These are phyloP conservation scores for Drosophila funebris DNA, from an alignment of 1,140 invertebrate genomes.

Conservation along the genomic window DNA sequence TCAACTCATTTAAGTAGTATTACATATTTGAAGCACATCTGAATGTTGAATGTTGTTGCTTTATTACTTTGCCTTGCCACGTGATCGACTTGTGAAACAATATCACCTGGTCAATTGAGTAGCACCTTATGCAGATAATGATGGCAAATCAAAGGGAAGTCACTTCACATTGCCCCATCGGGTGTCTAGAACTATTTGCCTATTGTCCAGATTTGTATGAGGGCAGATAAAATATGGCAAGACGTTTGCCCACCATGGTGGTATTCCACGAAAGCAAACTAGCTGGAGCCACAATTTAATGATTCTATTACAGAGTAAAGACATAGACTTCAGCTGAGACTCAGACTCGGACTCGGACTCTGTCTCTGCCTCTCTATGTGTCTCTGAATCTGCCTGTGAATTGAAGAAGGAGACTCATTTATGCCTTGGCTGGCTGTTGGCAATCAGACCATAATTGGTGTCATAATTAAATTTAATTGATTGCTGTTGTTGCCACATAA, in stretches of 20 bases:
- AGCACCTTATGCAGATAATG: constrained; percentile 73
- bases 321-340: too few relatives aligned
- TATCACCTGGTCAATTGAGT: constrained; percentile 58
- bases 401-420: constrained; percentile 44
- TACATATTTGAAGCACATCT: background rate
- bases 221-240: constrained; percentile 7
- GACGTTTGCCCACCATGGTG: constrained; percentile 38
- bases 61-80: constrained; percentile 11
- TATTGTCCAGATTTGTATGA: constrained; percentile 27
- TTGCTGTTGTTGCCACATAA: constrained; percentile 40
- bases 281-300: constrained; percentile 48
- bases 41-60: constrained; percentile 4
- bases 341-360: background rate
- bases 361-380: background rate
- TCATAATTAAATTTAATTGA: constrained; percentile 82
- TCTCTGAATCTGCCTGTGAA: background rate
- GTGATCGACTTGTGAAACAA: constrained; percentile 50
- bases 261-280: constrained; percentile 49
- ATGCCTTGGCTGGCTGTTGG: constrained; percentile 33
- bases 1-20: background rate
- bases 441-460: constrained; percentile 80
- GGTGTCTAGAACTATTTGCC: constrained; percentile 64
- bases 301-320: constrained; percentile 65
- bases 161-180: constrained; percentile 22
- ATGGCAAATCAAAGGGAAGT: constrained; percentile 1